phyloP scores from a whole-genome alignment of 2,797 vertebrate species.

The Galagoides demidoff region DNA sequence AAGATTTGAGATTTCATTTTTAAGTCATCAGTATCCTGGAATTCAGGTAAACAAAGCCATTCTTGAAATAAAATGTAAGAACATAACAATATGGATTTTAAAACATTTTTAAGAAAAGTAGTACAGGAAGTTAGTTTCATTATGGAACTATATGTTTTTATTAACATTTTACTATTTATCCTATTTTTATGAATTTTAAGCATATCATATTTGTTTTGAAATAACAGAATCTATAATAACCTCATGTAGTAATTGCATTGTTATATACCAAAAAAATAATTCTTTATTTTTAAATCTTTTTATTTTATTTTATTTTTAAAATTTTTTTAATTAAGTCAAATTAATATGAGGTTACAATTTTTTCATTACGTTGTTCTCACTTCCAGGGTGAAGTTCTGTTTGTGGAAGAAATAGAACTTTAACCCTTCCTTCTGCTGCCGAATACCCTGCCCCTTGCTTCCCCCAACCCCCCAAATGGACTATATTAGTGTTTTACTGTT shows the following conservation, averaged over 20 bases:
- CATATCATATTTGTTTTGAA: background rate
- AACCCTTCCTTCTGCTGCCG: too few species aligned
- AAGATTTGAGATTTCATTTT: background rate
- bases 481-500: too few species aligned
- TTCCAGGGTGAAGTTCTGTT: too few species aligned
- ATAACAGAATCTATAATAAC: background rate
- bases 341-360: too few species aligned
- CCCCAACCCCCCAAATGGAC: too few species aligned
- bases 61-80: background rate
- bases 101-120: constrained; percentile 30
- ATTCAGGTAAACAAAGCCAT: background rate
- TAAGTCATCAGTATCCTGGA: background rate
- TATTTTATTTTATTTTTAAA: too few species aligned
- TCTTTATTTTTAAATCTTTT: background rate
- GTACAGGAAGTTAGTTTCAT: background rate
- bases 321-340: too few species aligned
- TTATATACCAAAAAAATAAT: background rate
- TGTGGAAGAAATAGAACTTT: too few species aligned
- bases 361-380: too few species aligned
- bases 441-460: too few species aligned
- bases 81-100: background rate
- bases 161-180: background rate
- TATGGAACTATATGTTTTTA: background rate
- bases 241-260: background rate
- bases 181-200: constrained; percentile 33